These are phyloP conservation scores for Nibea coibor DNA, from an alignment of 2,113 vertebrate genomes.

Conservation along the genomic window DNA sequence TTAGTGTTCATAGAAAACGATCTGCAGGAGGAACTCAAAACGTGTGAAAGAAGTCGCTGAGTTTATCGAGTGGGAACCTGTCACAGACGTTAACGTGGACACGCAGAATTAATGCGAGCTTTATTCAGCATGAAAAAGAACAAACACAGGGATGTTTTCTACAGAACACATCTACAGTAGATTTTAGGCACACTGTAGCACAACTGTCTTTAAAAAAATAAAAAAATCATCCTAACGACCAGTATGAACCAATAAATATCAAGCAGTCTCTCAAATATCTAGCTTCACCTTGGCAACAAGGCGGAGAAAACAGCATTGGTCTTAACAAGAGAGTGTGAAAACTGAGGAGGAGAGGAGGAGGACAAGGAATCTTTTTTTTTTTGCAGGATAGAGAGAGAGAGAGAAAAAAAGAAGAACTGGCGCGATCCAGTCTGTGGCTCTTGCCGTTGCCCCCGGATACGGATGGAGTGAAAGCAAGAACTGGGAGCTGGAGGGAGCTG, in stretches of 20 bases:
- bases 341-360: slow-evolving; percentile 47
- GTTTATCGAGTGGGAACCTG: slow-evolving; percentile 10
- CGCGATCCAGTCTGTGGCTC: slow-evolving; percentile 82
- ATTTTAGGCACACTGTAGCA: not conserved
- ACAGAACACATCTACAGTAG: not conserved
- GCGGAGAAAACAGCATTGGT: slow-evolving; percentile 43
- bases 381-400: slow-evolving; percentile 53
- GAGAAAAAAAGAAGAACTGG: slow-evolving; percentile 77
- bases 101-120: not conserved
- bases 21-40: not conserved
- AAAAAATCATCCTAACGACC: not conserved
- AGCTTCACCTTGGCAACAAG: slow-evolving; percentile 56
- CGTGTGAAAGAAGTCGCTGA: not conserved
- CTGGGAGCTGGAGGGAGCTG: slow-evolving; percentile 81
- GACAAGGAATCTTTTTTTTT: slow-evolving; percentile 33
- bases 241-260: slow-evolving; percentile 38
- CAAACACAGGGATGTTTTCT: slow-evolving; percentile 4
- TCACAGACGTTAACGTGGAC: not conserved
- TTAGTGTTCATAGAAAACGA: not conserved
- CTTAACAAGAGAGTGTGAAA: slow-evolving; percentile 55
- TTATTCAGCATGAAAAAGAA: slow-evolving; percentile 19
- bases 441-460: slow-evolving; percentile 89
- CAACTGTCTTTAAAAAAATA: not conserved
- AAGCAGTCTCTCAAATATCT: slow-evolving; percentile 16
- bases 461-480: slow-evolving; percentile 82